Base-by-base conservation (phyloP, 2,888 invertebrate species). In the Acronicta aceris region DNA sequence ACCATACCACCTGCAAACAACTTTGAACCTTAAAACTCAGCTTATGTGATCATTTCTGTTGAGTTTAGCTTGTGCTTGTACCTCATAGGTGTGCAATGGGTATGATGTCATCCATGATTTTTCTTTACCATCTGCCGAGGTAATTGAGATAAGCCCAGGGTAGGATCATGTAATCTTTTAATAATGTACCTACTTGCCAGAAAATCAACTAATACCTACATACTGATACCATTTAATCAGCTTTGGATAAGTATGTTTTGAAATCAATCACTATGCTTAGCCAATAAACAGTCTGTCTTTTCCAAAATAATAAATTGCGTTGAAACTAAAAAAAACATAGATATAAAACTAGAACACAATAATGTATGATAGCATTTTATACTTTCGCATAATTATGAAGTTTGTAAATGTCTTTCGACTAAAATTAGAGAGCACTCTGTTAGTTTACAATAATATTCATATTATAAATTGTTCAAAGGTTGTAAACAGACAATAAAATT, bases 21-120 rank as follows among this genome's bases (percentile, higher is more conserved):
- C 69, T 83, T 79, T 81, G 60, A 79, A 83, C 86, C 76, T 82
- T 87, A 84, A 61, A 50, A 43, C 45, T 33, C 36, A 16, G 15
- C 27, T 54, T 51, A 43, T 16, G 17, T 55, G 41, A 55, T 42
- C 9, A 36, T 60, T 66, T 57, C 54, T 46, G 48, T 36, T 45
- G 17, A 43, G 58, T 63, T 65, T 66, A 41, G 38, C 64, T 64
- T 60, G 52, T 46, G 59, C 49, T 42, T 12, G 25, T 51, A 21
- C 16, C 21, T 46, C 30, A 48, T 73, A 71, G 71, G 67, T 82
- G 72, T 63, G 57, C 67, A 64, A 49, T 61, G 58, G 47, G 59
- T 66, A 56, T 84, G 82, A 83, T 79, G 70, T 83, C 81, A 79
- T 76, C 5, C 25, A 69, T 74, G 60, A 63, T 72, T 74, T 68